Base-by-base conservation (phyloP, 2,888 invertebrate species). In the Lithophane leautieri region DNA sequence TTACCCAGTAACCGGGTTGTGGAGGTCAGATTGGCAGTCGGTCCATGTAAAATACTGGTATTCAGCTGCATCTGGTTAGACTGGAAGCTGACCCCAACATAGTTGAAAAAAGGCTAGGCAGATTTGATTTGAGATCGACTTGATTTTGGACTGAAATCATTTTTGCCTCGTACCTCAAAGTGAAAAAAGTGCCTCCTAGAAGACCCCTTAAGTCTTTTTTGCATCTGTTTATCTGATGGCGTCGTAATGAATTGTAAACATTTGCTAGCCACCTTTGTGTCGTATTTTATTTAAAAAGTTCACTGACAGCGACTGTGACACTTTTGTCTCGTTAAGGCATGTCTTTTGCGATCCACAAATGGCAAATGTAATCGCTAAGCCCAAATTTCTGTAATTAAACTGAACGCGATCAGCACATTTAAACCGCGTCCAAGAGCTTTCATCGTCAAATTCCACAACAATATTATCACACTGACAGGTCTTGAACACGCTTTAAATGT, bases 241-340 rank as follows among this genome's bases (percentile, higher is more conserved):
- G 54, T 73, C n/a, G 79, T 28, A 72, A 77, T 79, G 79, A 77
- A 79, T 42, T 62, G 79, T 62, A 79, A 62, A 79, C 40, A 79
- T 72, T 79, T 22, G 9, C 73, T 7, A 16, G 47, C 40, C 54
- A 47, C 54, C 40, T 28, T 61, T 25, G 19, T 34, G 28, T 22
- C 9, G 14, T 16, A n/a, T 19, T 42, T 71, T 62, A 71, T 54
- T 79, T 22, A 72, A 77, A 79, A 62, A 79, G 79, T 77, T 78
- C 28, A 50, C 40, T 14, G 56, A 14, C 56, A 11, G 67, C 7
- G 40, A 42, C 54, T 42, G 28, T 16, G 16, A 58, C 50, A 22
- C 50, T n/a, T 66, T 54, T 66, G 12, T 72, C 44, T 56, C 9
- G 7, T 0, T 66, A 40, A 66, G 14, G 47, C 12, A 28, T 34